These are phyloP conservation scores for Cryptus viduatorius DNA, from an alignment of 2,888 invertebrate genomes.

Conservation along the genomic window DNA sequence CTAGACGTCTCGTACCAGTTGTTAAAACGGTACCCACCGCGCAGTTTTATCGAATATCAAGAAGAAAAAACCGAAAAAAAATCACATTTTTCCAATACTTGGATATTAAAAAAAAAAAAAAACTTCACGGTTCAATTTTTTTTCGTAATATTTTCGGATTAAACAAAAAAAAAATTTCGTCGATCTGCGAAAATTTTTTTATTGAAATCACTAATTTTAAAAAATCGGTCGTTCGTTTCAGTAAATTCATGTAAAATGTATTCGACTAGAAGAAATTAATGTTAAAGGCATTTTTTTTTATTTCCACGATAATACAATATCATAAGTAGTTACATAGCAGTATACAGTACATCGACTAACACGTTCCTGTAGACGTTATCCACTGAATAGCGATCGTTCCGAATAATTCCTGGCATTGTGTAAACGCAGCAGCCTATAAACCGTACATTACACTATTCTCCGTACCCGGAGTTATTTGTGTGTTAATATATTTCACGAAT, in stretches of 20 bases:
- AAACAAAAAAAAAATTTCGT: not conserved
- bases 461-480: constrained; percentile 76
- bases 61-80: too few relatives aligned
- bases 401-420: constrained; percentile 60
- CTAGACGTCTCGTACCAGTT: too few relatives aligned
- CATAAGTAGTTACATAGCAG: not conserved
- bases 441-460: constrained; percentile 68
- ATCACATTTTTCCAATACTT: too few relatives aligned
- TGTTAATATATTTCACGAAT: constrained; percentile 78
- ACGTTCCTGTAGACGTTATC: not conserved
- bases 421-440: constrained; percentile 71
- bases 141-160: too few relatives aligned
- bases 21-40: too few relatives aligned
- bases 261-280: not conserved
- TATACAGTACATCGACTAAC: too few relatives aligned
- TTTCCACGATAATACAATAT: not conserved
- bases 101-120: too few relatives aligned
- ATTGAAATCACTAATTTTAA: not conserved
- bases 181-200: not conserved
- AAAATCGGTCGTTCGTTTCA: not conserved
- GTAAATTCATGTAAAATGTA: not conserved
- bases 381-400: not conserved
- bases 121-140: too few relatives aligned
- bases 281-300: not conserved
- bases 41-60: too few relatives aligned